These are phyloP conservation scores for Oppia nitens DNA, from an alignment of 1,140 invertebrate genomes.

Conservation along the genomic window DNA sequence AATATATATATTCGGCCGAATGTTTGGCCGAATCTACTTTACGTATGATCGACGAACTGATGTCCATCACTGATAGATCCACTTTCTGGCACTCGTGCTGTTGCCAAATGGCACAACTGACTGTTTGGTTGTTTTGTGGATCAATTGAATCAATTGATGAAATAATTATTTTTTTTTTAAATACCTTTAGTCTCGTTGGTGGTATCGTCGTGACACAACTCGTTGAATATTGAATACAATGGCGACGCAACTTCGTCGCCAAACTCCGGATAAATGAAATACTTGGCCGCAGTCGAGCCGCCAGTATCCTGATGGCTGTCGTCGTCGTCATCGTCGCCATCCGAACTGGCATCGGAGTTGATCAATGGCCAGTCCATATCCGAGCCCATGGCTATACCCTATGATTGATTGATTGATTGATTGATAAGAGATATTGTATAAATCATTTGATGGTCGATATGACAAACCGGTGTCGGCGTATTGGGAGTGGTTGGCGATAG, in stretches of 20 bases:
- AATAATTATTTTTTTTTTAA: too few relatives aligned
- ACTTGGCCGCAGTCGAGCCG: neutral
- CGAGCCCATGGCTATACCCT: slow-evolving; percentile 31
- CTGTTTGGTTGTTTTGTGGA: too few relatives aligned
- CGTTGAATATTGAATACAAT: neutral
- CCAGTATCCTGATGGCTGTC: slow-evolving; percentile 15
- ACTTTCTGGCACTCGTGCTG: slow-evolving; percentile 70
- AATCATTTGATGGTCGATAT: neutral
- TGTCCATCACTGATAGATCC: slow-evolving; percentile 77
- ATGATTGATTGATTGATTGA: too few relatives aligned
- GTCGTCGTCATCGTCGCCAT: slow-evolving; percentile 31
- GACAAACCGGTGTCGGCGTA: neutral
- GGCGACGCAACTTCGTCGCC: neutral
- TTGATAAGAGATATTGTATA: neutral
- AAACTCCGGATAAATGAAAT: neutral
- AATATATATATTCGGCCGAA: slow-evolving; percentile 54
- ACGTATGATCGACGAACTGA: slow-evolving; percentile 77
- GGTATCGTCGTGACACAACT: neutral
- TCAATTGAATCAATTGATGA: too few relatives aligned
- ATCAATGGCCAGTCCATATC: slow-evolving; percentile 49
- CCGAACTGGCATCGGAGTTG: slow-evolving; percentile 23
- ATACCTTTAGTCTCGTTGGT: neutral
- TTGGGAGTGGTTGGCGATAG: slow-evolving; percentile 12
- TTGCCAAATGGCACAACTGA: slow-evolving; percentile 89
- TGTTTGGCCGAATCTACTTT: slow-evolving; percentile 64